Evolutionary conservation across 2,113 vertebrate species (phyloP), one percentile per base, ranked within the genome.

Genomic region (Gadus macrocephalus): DNA sequence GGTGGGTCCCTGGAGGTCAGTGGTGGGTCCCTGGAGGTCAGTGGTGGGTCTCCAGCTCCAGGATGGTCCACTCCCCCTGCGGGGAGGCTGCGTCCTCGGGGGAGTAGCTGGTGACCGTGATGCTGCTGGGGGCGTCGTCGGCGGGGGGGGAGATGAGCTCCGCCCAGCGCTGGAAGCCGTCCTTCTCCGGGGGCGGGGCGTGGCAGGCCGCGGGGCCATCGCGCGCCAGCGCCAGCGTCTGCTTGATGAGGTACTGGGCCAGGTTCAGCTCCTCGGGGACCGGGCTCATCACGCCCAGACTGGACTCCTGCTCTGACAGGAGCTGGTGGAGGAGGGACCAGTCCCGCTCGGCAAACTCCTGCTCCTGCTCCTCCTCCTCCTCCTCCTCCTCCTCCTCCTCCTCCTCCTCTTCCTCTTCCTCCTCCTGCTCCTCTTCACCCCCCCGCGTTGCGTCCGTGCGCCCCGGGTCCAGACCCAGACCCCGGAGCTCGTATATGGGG

Each of bases 1-100:
- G 38, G 38, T 1, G 11, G 25, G 25, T 25, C 42, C 1, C 8
- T 49, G 42, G 2, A 14, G 42, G 42, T 12, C 42, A 14, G 42
- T 42, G 38, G 38, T 6, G 38, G 38, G 2, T 25, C 25, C 2
- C 25, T 25, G 38, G 76, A 58, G 74, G 69, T 94, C 93, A 99
- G 84, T 98, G 97, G 88, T 98, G 96, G n/a, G 97, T 99, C 91
- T 99, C 97, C 85, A 99, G 91, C 87, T 99, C 96, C 77, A 98
- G 94, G 65, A 99, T 99, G 88, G 96, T 99, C 97, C 97, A 98
- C 88, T 98, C 96, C 69, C 97, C 97, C 84, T 96, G 95, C 19
- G 97, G 97, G 42, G 97, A 98, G 0, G 93, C 94, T 69, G 95
- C 95, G 60, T 98, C 96, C 86, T 97, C 95, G 27, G 97, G 97